Evolutionary conservation across 2,113 vertebrate species (phyloP), one percentile per base, ranked within the genome.

Genomic region (Cyanocitta stelleri): DNA sequence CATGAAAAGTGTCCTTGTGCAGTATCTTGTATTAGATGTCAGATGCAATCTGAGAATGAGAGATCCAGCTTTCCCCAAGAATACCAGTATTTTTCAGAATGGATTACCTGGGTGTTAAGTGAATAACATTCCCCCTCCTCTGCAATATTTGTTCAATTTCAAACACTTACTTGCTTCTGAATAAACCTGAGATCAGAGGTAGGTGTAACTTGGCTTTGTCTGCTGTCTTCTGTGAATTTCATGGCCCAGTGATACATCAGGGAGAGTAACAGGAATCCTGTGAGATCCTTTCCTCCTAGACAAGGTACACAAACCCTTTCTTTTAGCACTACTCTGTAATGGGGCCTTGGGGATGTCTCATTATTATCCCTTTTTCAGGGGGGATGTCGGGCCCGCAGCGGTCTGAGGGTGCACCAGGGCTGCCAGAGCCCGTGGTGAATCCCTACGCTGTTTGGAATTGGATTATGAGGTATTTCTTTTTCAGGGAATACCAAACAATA

Each of bases 231-330:
- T 39, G 27, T 54, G 87, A 77, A 75, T 97, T 96, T 92, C 90
- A 32, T 96, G 88, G 75, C 61, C 49, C 54, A 27, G 32, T 39
- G 86, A 58, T 33, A 94, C 35, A 19, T 72, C 52, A 32, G 79
- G 59, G 76, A 61, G 22, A 89, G 79, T 5, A 54, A 33, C 37
- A 88, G 64, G 85, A 92, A 95, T 90, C 61, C 69, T 90, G 92
- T 86, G 85, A 96, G 85, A 81, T 72, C n/a, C 10, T 49, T 56
- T 78, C 83, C 91, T 95, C 49, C 80, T 93, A 95, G 94, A 89
- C 93, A 95, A 90, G 89, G 89, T 92, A 95, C 93, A 96, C 93
- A 97, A 96, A 83, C 63, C 41, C 27, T 58, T 76, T 91, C 43
- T 86, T 84, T 92, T 95, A 76, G 69, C 94, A 92, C 84, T 33